These are phyloP conservation scores for Notoglanidium macrostoma DNA, from an alignment of 2,797 vertebrate species.

Conservation along the genomic window DNA sequence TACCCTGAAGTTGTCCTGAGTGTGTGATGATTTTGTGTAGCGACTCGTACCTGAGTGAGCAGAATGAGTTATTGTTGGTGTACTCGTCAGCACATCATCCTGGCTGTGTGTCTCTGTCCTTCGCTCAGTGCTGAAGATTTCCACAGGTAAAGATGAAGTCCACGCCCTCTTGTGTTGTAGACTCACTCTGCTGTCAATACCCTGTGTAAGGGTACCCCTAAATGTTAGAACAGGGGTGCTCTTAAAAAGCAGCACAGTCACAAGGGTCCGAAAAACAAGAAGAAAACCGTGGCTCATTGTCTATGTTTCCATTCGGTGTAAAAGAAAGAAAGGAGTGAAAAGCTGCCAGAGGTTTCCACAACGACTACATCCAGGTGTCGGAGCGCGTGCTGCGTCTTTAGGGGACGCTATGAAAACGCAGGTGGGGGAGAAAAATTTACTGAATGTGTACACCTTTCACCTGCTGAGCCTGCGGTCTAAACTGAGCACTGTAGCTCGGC, in stretches of 20 bases:
- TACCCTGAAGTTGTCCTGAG: no score
- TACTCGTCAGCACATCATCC: not conserved
- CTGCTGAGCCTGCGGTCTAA: conserved; percentile 38
- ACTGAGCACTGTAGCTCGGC: conserved; percentile 33
- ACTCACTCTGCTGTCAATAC: conserved; percentile 13
- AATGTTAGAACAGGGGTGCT: conserved; percentile 14
- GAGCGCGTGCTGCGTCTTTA: not conserved
- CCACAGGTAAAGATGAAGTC: conserved; percentile 29
- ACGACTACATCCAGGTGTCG: conserved; percentile 7
- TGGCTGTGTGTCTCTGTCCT: conserved; percentile 21
- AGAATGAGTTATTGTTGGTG: conserved; percentile 32
- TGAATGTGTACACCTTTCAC: conserved; percentile 31
- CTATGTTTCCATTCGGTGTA: conserved; percentile 16
- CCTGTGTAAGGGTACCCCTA: conserved; percentile 41
- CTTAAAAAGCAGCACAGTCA: conserved; percentile 54
- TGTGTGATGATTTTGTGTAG: not conserved
- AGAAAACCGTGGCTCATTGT: conserved; percentile 46
- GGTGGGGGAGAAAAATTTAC: not conserved
- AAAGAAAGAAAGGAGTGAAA: not conserved
- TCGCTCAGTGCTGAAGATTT: conserved; percentile 19
- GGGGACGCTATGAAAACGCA: not conserved
- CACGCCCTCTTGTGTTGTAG: not conserved
- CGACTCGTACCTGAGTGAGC: conserved; percentile 52
- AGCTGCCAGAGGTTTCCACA: not conserved
- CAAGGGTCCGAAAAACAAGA: conserved; percentile 45